Conservation (phyloP, 2,113 vertebrate genomes). For the Mus spicilegus region DNA sequence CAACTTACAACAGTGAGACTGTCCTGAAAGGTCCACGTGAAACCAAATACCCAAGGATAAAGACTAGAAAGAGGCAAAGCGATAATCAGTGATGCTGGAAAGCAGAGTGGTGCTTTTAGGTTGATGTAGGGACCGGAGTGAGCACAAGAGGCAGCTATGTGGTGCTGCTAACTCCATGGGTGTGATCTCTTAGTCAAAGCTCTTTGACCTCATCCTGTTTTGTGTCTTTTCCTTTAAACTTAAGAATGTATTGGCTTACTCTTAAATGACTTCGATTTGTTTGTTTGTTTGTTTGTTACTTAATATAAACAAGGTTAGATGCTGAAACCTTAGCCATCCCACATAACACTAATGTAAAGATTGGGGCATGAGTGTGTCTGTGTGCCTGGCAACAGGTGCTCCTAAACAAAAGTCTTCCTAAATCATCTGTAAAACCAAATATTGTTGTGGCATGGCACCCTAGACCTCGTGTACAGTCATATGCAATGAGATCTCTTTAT, state of each 20-base stretch:
- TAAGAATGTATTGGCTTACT: neutral
- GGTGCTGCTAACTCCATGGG: neutral
- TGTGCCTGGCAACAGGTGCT: neutral
- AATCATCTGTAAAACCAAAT: slow-evolving; percentile 24
- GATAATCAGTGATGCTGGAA: neutral
- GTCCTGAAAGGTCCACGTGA: neutral
- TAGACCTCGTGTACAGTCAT: neutral
- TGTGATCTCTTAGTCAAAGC: neutral
- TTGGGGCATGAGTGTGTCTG: neutral
- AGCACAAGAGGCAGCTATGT: neutral
- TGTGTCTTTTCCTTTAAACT: neutral
- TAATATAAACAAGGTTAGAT: neutral
- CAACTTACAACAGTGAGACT: neutral
- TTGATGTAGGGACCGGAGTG: neutral
- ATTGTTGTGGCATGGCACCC: neutral
- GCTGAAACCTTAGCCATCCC: neutral
- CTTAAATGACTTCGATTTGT: neutral
- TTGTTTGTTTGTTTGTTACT: neutral
- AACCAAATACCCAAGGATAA: neutral
- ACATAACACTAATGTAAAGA: neutral
- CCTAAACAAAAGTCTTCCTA: neutral
- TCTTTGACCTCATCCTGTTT: neutral
- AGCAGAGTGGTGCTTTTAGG: neutral
- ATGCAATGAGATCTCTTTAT: slow-evolving; percentile 27
- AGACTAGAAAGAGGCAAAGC: neutral